These are phyloP conservation scores for Paratilapia polleni DNA, from an alignment of 2,113 vertebrate species.

Conservation along the genomic window DNA sequence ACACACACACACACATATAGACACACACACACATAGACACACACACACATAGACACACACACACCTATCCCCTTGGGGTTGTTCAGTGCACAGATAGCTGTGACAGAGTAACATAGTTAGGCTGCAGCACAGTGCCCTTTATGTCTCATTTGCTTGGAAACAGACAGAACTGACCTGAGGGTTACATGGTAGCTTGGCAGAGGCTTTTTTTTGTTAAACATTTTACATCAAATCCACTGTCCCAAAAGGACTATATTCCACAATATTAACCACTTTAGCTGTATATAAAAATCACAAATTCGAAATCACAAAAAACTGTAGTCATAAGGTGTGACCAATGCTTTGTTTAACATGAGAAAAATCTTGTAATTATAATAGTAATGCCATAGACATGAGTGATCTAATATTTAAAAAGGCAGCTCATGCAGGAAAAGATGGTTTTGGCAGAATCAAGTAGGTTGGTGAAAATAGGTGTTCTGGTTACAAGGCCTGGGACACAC, in stretches of 20 bases:
- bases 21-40: neutral
- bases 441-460: constrained; percentile 27
- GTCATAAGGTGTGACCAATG: neutral
- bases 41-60: neutral
- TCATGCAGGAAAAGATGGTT: constrained; percentile 18
- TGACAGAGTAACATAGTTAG: constrained; percentile 56
- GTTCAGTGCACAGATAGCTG: constrained; percentile 45
- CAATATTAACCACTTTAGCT: neutral
- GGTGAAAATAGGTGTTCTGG: constrained; percentile 43
- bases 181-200: constrained; percentile 9
- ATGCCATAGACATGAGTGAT: too few species aligned
- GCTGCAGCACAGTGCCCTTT: constrained; percentile 36
- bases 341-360: neutral
- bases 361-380: too few species aligned
- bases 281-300: neutral
- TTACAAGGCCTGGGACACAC: constrained; percentile 33
- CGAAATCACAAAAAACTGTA: neutral
- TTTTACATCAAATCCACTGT: neutral
- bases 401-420: constrained; percentile 6
- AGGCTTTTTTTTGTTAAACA: neutral
- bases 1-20: neutral
- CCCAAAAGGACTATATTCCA: neutral
- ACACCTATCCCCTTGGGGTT: constrained; percentile 1
- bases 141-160: constrained; percentile 51
- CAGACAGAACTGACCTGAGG: constrained; percentile 37